Percentiles rank a stretch among this genome's conserved stretches.
These are phyloP conservation scores for Meloidogyne hapla DNA, from an alignment of 1,140 invertebrate genomes.

Conservation along the genomic window DNA sequence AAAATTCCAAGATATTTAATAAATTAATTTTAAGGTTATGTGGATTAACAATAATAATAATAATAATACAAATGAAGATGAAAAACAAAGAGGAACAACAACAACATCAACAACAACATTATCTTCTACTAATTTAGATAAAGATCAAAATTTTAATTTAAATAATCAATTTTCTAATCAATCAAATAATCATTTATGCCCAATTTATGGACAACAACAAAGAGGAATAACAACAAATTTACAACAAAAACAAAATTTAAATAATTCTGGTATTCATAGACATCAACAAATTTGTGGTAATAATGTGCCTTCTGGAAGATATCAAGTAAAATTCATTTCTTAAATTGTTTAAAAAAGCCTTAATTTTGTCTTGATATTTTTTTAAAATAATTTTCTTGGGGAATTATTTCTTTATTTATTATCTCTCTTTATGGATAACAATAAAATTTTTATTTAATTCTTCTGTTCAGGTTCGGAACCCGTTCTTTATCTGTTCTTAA, in stretches of 20 bases:
- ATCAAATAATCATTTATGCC: constrained; percentile 15
- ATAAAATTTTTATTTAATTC: too few relatives aligned
- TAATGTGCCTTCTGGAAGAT: constrained; percentile 38
- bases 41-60: constrained; percentile 1
- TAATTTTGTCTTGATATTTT: too few relatives aligned
- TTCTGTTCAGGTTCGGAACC: too few relatives aligned
- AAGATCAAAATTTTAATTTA: background rate
- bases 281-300: background rate
- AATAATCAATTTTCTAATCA: background rate
- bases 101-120: background rate
- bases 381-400: too few relatives aligned
- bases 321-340: constrained; percentile 49
- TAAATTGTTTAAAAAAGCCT: too few relatives aligned
- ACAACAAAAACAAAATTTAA: constrained; percentile 19
- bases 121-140: background rate
- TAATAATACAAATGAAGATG: background rate
- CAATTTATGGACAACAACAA: constrained; percentile 6
- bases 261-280: background rate
- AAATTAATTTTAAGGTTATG: background rate
- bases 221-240: background rate
- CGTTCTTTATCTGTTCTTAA: too few relatives aligned
- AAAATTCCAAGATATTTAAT: background rate
- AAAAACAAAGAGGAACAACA: background rate
- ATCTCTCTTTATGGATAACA: too few relatives aligned
- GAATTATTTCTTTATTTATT: too few relatives aligned